Percentiles rank a stretch among this genome's conserved stretches.
phyloP scores from a whole-genome alignment of 1,140 invertebrate genomes.

The Calycopis cecrops region DNA sequence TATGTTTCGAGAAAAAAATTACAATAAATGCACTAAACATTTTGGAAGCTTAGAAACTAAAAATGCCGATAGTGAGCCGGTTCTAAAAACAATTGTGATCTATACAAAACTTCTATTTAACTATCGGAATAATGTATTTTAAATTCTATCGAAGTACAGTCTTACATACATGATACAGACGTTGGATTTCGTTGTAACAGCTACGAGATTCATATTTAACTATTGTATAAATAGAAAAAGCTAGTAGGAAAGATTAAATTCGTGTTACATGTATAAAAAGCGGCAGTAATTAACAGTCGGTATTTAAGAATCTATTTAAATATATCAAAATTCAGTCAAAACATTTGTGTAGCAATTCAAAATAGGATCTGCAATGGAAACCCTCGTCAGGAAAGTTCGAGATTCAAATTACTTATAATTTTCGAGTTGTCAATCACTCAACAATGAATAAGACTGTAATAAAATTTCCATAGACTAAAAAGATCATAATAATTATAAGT shows the following conservation, averaged over 20 bases:
- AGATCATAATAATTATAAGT: no score
- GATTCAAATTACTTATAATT: neutral
- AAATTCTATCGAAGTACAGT: constrained; percentile 2
- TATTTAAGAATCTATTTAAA: constrained; percentile 13
- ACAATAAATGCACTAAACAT: neutral
- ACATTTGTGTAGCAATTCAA: neutral
- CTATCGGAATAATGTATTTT: neutral
- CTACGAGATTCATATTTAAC: constrained; percentile 29
- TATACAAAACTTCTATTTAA: constrained; percentile 1
- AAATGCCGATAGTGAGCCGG: constrained; percentile 3
- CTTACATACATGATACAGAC: constrained; percentile 24
- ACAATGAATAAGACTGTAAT: neutral
- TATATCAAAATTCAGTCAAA: constrained; percentile 9
- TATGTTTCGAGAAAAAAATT: neutral
- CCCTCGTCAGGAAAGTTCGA: neutral
- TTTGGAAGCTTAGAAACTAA: neutral
- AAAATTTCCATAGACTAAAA: neutral
- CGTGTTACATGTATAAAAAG: constrained; percentile 26
- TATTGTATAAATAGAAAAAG: constrained; percentile 31
- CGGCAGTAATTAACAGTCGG: constrained; percentile 29
- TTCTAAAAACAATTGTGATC: neutral
- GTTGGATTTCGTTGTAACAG: constrained; percentile 37
- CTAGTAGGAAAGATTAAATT: constrained; percentile 6
- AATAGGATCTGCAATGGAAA: neutral
- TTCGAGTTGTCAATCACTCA: neutral